Percentiles rank a stretch among this genome's conserved stretches.
Evolutionary conservation across 2,113 vertebrate species (phyloP).

Genomic region (Entomyzon cyanotis): DNA sequence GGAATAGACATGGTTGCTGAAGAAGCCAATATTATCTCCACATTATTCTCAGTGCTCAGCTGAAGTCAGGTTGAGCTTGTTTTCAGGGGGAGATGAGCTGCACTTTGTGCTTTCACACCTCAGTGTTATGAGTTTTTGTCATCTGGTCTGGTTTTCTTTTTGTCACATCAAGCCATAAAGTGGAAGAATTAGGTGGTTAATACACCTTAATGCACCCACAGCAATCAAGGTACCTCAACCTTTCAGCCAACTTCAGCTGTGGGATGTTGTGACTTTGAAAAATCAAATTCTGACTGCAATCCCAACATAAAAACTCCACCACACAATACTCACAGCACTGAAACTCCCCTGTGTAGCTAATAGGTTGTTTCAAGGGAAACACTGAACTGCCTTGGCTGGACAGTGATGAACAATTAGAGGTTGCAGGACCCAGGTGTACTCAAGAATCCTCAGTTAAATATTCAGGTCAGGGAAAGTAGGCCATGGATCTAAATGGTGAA

Average conservation of each 20-base stretch:
- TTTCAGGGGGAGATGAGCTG: background rate
- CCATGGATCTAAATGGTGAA: background rate
- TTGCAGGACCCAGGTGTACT: background rate
- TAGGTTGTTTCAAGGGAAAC: background rate
- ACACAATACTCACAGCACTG: background rate
- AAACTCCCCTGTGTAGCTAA: background rate
- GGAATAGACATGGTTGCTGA: background rate
- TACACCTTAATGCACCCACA: background rate
- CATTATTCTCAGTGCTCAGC: background rate
- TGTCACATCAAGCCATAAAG: background rate
- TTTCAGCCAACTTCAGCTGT: background rate
- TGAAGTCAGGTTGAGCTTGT: background rate
- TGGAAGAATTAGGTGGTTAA: background rate
- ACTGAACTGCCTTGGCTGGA: background rate
- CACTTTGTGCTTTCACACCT: background rate
- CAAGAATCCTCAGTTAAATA: background rate
- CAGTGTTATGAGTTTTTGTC: background rate
- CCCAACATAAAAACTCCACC: background rate
- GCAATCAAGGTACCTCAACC: background rate
- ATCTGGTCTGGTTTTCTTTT: background rate
- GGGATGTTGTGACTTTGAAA: background rate
- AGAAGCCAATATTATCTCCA: background rate
- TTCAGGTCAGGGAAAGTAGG: slow-evolving; percentile 40
- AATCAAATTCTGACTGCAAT: background rate
- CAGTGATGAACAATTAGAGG: slow-evolving; percentile 14